phyloP scores from a whole-genome alignment of 2,888 invertebrate genomes.

The Trichopoda pennipes region DNA sequence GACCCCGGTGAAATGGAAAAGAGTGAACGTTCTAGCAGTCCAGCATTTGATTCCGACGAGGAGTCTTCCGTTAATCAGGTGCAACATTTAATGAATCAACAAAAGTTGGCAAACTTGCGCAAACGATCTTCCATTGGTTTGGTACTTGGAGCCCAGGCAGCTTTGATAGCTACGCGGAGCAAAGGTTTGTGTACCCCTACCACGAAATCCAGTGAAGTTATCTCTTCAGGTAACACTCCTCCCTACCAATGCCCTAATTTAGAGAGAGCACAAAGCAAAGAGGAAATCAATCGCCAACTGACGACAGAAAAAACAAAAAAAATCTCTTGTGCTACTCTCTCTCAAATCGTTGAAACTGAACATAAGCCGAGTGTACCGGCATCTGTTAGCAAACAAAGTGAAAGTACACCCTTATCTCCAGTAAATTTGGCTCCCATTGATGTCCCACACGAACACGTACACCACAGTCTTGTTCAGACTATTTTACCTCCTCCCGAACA shows the following conservation, averaged over 20 bases:
- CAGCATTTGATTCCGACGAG: conserved; percentile 97
- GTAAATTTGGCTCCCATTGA: conserved; percentile 79
- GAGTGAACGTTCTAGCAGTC: conserved; percentile 93
- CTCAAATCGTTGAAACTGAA: conserved; percentile 77
- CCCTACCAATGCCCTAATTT: conserved; percentile 70
- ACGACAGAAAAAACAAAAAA: conserved; percentile 85
- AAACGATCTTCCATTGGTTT: conserved; percentile 81
- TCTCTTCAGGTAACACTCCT: conserved; percentile 64
- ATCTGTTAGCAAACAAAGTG: conserved; percentile 32
- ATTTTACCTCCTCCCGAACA: conserved; percentile 89
- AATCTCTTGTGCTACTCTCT: conserved; percentile 76
- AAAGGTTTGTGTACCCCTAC: conserved; percentile 78
- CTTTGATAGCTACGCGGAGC: conserved; percentile 79
- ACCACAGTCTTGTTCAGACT: conserved; percentile 83
- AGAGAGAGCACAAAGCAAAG: conserved; percentile 77
- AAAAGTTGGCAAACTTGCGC: conserved; percentile 76
- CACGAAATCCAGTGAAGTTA: conserved; percentile 77
- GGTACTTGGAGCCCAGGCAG: conserved; percentile 80
- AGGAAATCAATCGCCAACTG: conserved; percentile 83
- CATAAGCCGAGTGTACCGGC: conserved; percentile 60
- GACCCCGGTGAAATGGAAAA: conserved; percentile 84
- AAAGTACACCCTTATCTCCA: conserved; percentile 76
- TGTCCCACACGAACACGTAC: conserved; percentile 77
- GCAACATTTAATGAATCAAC: conserved; percentile 78
- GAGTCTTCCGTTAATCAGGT: conserved; percentile 87